Percentiles rank a stretch among this genome's conserved stretches.
Conservation (phyloP, 2,113 vertebrate species). For the Oreotrochilus melanogaster region DNA sequence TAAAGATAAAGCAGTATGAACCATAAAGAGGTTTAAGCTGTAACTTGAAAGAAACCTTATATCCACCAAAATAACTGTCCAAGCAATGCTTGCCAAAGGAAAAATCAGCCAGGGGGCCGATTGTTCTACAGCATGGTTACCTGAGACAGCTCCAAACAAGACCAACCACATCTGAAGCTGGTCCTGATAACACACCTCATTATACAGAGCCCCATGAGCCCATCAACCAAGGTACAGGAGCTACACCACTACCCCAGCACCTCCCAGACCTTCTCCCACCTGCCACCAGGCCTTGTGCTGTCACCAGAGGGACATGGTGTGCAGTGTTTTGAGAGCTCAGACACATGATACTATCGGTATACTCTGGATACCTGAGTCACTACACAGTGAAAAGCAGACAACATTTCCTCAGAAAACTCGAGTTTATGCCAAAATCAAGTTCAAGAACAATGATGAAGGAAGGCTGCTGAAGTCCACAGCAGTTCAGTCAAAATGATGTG, state of each 20-base stretch:
- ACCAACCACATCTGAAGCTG: background rate
- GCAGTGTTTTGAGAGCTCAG: background rate
- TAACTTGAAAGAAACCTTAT: background rate
- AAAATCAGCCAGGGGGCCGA: background rate
- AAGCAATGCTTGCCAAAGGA: background rate
- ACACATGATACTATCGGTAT: rapidly evolving
- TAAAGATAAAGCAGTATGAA: background rate
- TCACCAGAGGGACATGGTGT: background rate
- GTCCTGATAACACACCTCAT: background rate
- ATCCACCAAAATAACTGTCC: background rate
- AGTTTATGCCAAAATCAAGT: background rate
- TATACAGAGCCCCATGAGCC: background rate
- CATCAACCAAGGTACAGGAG: background rate
- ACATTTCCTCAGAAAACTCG: background rate
- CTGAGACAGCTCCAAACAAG: background rate
- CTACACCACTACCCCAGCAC: background rate
- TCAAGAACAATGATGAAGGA: background rate
- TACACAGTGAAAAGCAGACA: background rate
- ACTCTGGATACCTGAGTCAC: background rate
- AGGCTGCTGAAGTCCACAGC: background rate
- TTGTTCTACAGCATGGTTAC: background rate
- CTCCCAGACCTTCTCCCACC: background rate
- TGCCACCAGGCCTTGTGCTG: background rate
- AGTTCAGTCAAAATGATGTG: background rate
- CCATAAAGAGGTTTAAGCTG: background rate